A percentile compares a stretch with the other conserved stretches of the same genome.
phyloP scores from a whole-genome alignment of 1,140 invertebrate species.

The Zophobas atratus region DNA sequence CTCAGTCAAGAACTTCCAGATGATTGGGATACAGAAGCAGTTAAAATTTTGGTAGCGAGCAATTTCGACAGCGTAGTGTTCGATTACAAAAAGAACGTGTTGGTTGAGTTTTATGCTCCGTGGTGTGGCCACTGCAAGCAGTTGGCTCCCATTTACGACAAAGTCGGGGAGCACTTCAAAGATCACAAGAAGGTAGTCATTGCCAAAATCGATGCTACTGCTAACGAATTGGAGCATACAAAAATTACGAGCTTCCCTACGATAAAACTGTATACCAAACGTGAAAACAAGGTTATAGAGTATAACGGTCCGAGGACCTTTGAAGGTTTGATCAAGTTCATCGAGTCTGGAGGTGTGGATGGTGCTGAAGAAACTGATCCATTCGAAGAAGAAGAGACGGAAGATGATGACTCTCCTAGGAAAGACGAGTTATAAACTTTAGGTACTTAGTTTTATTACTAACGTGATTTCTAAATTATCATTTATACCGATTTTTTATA shows the following conservation, averaged over 20 bases:
- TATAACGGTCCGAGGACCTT: conserved; percentile 97
- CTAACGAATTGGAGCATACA: conserved; percentile 96
- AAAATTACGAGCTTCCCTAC: conserved; percentile 98
- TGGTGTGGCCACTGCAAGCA: conserved; percentile 99
- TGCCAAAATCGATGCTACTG: conserved; percentile 98
- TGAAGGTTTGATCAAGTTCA: conserved; percentile 93
- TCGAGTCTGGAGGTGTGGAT: conserved; percentile 84
- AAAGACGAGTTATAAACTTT: conserved; percentile 79
- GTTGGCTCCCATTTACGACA: conserved; percentile 95
- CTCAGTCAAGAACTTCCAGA: conserved; percentile 95
- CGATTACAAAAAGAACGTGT: conserved; percentile 91
- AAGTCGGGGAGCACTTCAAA: conserved; percentile 85
- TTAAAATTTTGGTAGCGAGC: conserved; percentile 93
- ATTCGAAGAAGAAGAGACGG: conserved; percentile 74
- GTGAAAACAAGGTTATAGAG: conserved; percentile 93
- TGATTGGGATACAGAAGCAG: conserved; percentile 97
- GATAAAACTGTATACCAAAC: conserved; percentile 95
- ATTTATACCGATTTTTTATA: conserved; percentile 30
- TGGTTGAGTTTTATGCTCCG: conserved; percentile 99
- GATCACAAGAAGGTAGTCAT: conserved; percentile 90
- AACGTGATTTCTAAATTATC: conserved; percentile 36
- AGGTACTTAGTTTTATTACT: conserved; percentile 43
- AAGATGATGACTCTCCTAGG: conserved; percentile 77
- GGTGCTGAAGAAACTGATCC: conserved; percentile 72
- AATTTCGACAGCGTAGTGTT: conserved; percentile 97